A percentile compares a stretch with the other conserved stretches of the same genome.
phyloP scores from a whole-genome alignment of 2,113 vertebrate species.

The Hydrochoerus hydrochaeris region DNA sequence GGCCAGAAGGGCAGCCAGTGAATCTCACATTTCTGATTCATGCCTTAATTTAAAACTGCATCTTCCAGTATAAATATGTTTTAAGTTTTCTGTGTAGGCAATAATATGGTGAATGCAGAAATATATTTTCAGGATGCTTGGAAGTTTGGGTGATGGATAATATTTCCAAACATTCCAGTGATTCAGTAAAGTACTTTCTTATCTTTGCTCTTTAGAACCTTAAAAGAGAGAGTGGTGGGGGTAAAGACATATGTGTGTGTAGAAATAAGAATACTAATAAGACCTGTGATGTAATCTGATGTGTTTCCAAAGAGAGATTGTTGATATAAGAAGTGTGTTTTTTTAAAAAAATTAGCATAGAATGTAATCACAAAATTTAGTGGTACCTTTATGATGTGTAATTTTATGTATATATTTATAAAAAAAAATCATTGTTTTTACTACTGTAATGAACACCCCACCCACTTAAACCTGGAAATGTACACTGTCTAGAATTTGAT shows the following conservation, averaged over 20 bases:
- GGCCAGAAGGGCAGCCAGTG: not conserved
- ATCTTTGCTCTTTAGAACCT: not conserved
- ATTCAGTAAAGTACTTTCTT: not conserved
- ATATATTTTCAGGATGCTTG: not conserved
- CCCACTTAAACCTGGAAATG: not conserved
- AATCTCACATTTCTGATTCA: not conserved
- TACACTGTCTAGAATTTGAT: not conserved
- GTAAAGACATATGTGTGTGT: not conserved
- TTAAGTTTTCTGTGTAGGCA: not conserved
- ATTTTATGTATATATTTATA: not conserved
- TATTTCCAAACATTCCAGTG: not conserved
- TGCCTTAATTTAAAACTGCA: not conserved
- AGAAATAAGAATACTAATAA: not conserved
- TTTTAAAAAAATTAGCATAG: not conserved
- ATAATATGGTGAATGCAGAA: no score
- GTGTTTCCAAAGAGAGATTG: not conserved
- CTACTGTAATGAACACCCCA: not conserved
- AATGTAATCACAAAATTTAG: not conserved
- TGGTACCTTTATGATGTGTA: not conserved
- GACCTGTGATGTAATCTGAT: not conserved
- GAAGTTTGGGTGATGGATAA: not conserved
- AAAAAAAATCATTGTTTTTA: slow-evolving; percentile 2
- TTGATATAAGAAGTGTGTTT: not conserved
- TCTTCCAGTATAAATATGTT: not conserved
- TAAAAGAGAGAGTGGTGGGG: not conserved